These are phyloP conservation scores for Crossocerus cetratus DNA, from an alignment of 2,888 invertebrate species.

Conservation along the genomic window DNA sequence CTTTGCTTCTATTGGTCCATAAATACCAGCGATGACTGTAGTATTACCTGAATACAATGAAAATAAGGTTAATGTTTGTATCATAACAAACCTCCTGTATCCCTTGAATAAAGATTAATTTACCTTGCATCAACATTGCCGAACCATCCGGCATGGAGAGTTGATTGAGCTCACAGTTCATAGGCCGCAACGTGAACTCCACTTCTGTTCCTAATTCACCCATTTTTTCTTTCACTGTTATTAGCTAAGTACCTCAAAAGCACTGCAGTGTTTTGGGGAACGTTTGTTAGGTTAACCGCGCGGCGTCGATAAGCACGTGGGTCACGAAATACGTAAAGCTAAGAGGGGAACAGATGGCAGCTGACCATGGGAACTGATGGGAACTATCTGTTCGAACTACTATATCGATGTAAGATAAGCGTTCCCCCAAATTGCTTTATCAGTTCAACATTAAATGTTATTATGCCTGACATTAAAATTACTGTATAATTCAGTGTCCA, in stretches of 20 bases:
- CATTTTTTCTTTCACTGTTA: slow-evolving; percentile 16
- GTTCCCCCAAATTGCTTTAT: no score
- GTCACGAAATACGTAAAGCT: no score
- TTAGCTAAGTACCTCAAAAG: background rate
- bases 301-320: no score
- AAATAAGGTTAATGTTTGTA: background rate
- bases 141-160: slow-evolving; percentile 88
- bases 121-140: slow-evolving; percentile 87
- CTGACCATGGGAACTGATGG: no score
- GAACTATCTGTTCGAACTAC: no score
- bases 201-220: slow-evolving; percentile 36
- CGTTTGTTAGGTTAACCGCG: slow-evolving; percentile 10
- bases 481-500: no score
- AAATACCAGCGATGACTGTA: slow-evolving; percentile 86
- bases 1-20: slow-evolving; percentile 91
- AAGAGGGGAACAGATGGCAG: no score
- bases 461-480: no score
- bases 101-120: slow-evolving; percentile 12
- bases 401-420: no score
- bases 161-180: slow-evolving; percentile 85
- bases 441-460: no score
- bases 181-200: slow-evolving; percentile 72
- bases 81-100: background rate
- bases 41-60: slow-evolving; percentile 82
- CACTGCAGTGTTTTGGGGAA: slow-evolving; percentile 17